A percentile compares a stretch with the other conserved stretches of the same genome.
phyloP scores from a whole-genome alignment of 2,888 invertebrate species.

The Tenthredo mesomela region DNA sequence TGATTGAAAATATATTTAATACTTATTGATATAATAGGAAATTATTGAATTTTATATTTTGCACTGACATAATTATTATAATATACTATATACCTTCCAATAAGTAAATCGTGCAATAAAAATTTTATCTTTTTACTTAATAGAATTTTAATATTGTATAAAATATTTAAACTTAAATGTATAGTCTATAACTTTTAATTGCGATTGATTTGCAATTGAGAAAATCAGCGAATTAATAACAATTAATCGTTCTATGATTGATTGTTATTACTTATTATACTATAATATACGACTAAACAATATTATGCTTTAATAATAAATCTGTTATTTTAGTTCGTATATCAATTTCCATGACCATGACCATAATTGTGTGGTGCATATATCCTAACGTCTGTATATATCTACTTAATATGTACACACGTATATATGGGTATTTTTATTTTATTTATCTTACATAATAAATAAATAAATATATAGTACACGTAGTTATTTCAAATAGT shows the following conservation, averaged over 20 bases:
- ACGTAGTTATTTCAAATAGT: neutral
- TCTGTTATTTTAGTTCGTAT: conserved; percentile 31
- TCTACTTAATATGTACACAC: neutral
- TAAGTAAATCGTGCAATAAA: conserved; percentile 21
- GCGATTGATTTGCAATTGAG: conserved; percentile 44
- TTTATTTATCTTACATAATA: neutral
- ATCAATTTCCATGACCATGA: conserved; percentile 42
- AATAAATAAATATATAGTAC: neutral
- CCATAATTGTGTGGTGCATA: conserved; percentile 30
- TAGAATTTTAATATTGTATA: neutral
- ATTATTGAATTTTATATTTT: conserved; percentile 24
- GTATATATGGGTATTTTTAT: conserved; percentile 2
- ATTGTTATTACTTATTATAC: conserved; percentile 46
- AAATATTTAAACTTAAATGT: conserved; percentile 6
- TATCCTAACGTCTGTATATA: neutral
- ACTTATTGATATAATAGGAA: conserved; percentile 28
- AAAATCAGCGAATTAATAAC: conserved; percentile 42
- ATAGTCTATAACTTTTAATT: conserved; percentile 39
- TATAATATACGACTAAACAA: conserved; percentile 2
- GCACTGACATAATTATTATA: conserved; percentile 25
- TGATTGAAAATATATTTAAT: conserved; percentile 49
- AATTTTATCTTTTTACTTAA: conserved; percentile 1
- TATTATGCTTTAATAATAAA: conserved; percentile 22
- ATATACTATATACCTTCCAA: conserved; percentile 23
- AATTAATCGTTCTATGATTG: conserved; percentile 51